Base-by-base conservation (phyloP, 1,140 invertebrate species). In the Chrysomallon squamiferum region DNA sequence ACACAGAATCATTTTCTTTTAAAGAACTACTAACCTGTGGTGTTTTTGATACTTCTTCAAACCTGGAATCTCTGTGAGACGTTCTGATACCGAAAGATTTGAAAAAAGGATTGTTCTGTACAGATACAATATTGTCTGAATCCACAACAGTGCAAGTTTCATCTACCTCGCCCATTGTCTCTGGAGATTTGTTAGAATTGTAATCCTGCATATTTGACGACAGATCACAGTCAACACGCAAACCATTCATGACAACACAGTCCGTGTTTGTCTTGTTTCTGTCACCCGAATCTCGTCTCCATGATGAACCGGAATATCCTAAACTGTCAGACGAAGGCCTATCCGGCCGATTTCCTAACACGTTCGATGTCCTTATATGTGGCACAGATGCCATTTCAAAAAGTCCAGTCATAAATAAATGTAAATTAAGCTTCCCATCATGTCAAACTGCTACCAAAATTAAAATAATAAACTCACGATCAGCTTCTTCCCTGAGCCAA, bases 351-450 rank as follows among this genome's bases (percentile, higher is more conserved):
- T 38, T 38, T 38, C 35, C 65, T 30, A 64, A 69, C 20, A 32
- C 50, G 32, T 59, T 56, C 32, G 58, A 58, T 56, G 65, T 68
- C 58, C 68, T 66, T 18, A 72, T 45, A 56, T 59, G 65, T 63
- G 70, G 72, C 78, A 73, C 52, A 35, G 73, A 72, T 66, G 71
- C 66, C 74, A 70, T 72, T 41, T 63, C 66, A 45, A 68, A 32
- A 29, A 63, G 18, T 2, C 59, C 57, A 58, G 65, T 65, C 66
- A 72, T 68, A 64, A 60, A 73, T 64, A 61, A 45, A 22, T 27
- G 20, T 45, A 45, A 45, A 18, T 5, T 15, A 15, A 22, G 41
- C 15, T 32, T 18, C 6, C 18, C 56, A 32, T 45, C 18, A 62
- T 35, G 5, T 15, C 32, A 35, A 35, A 43, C 27, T 49, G 35